These are phyloP conservation scores for Phenganax subtilis DNA, from an alignment of 92 coral and sea anemone species.

Conservation along the genomic window DNA sequence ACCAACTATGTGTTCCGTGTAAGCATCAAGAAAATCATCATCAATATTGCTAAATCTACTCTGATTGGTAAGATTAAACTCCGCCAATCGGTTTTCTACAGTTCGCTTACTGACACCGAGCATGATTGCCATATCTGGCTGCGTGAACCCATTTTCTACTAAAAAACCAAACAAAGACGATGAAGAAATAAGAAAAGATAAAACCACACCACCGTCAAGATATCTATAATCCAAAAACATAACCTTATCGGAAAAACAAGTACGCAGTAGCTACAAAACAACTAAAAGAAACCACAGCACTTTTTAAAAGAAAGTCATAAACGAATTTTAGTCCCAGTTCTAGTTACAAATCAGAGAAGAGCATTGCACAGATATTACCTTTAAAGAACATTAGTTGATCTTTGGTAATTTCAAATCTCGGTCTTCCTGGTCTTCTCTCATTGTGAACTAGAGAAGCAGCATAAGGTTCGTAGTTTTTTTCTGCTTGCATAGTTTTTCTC, in stretches of 20 bases:
- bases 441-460: not conserved
- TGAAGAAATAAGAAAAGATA: too few species aligned
- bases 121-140: slow-evolving; percentile 55
- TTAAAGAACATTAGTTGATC: slow-evolving; percentile 44
- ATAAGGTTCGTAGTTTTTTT: slow-evolving; percentile 9
- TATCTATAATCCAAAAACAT: too few species aligned
- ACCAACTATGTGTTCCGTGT: slow-evolving; percentile 39
- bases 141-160: slow-evolving; percentile 47
- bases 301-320: not conserved
- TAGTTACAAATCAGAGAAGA: not conserved
- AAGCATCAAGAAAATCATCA: slow-evolving; percentile 50
- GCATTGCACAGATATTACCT: slow-evolving; percentile 17
- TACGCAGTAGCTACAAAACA: too few species aligned
- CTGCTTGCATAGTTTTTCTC: not conserved
- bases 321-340: not conserved
- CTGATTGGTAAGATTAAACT: slow-evolving; percentile 45
- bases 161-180: too few species aligned
- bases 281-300: too few species aligned
- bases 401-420: slow-evolving; percentile 42
- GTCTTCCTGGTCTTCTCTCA: slow-evolving; percentile 46
- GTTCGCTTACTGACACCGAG: slow-evolving; percentile 57
- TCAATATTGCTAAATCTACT: slow-evolving; percentile 47
- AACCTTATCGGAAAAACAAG: too few species aligned
- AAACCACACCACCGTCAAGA: too few species aligned
- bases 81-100: slow-evolving; percentile 46